Evolutionary conservation across 2,113 vertebrate species (phyloP).

Genomic region (Nasalis larvatus): DNA sequence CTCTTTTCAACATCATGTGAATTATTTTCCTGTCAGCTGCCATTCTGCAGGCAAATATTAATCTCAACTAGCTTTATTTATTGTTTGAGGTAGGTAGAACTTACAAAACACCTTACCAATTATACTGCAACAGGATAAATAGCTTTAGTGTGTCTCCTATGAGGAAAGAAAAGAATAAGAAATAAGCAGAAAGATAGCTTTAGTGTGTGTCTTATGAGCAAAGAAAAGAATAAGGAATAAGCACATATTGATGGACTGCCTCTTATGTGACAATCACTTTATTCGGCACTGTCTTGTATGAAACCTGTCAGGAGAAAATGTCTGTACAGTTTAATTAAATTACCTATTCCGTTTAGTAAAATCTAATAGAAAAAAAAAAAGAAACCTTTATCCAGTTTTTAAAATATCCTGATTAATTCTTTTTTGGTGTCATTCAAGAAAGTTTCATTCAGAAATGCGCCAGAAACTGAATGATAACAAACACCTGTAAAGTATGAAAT

Average conservation of each 20-base stretch:
- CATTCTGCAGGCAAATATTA: neutral
- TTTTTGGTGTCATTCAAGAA: neutral
- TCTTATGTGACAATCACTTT: neutral
- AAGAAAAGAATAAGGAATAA: neutral
- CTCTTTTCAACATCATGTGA: neutral
- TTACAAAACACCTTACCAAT: neutral
- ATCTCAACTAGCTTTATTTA: neutral
- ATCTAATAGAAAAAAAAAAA: neutral
- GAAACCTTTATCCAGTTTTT: neutral
- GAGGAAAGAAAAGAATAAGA: neutral
- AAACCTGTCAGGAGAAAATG: neutral
- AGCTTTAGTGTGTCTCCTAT: neutral
- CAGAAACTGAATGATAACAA: neutral
- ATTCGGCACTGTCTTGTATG: neutral
- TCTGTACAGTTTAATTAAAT: neutral
- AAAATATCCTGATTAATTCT: neutral
- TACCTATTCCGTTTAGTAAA: neutral
- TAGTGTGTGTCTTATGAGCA: neutral
- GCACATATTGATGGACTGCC: neutral
- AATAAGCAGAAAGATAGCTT: neutral
- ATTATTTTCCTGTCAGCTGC: slow-evolving; percentile 1
- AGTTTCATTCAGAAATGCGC: neutral
- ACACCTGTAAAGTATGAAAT: neutral
- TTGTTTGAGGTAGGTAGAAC: neutral
- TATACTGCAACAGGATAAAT: neutral